A percentile compares a stretch with the other conserved stretches of the same genome.
These are phyloP conservation scores for Gryllus longicercus DNA, from an alignment of 2,888 invertebrate species.

Conservation along the genomic window DNA sequence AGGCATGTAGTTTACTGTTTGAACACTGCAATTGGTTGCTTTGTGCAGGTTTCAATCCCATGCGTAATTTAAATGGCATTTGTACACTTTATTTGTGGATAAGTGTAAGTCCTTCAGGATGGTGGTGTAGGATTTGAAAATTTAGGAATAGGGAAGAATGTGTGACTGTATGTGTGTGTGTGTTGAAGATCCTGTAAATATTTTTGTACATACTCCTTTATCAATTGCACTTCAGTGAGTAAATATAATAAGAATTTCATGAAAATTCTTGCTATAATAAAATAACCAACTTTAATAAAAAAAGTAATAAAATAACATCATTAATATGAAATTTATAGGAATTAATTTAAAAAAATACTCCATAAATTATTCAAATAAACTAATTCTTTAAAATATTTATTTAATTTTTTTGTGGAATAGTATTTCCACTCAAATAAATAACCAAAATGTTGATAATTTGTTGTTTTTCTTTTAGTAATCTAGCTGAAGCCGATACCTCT, in stretches of 20 bases:
- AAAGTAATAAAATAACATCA: constrained; percentile 25
- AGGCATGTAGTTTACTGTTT: no score
- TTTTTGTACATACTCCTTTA: constrained; percentile 33
- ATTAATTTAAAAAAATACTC: neutral
- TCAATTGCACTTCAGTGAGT: constrained; percentile 19
- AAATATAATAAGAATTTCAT: neutral
- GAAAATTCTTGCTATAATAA: no score
- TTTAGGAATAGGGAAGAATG: constrained; percentile 26
- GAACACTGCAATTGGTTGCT: no score
- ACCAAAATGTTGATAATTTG: no score
- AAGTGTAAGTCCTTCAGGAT: neutral
- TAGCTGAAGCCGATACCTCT: no score
- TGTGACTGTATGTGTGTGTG: constrained; percentile 44
- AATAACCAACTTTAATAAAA: no score
- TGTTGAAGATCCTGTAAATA: constrained; percentile 38
- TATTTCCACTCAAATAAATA: neutral
- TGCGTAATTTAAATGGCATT: no score
- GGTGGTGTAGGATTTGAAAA: constrained; percentile 17
- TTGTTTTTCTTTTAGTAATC: no score
- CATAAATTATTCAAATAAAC: neutral
- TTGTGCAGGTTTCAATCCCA: no score
- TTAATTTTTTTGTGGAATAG: neutral
- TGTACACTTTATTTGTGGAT: no score
- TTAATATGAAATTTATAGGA: neutral
- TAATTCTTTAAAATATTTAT: neutral